A percentile compares a stretch with the other conserved stretches of the same genome.
These are phyloP conservation scores for Phymastichus coffea DNA, from an alignment of 1,140 invertebrate species.

Conservation along the genomic window DNA sequence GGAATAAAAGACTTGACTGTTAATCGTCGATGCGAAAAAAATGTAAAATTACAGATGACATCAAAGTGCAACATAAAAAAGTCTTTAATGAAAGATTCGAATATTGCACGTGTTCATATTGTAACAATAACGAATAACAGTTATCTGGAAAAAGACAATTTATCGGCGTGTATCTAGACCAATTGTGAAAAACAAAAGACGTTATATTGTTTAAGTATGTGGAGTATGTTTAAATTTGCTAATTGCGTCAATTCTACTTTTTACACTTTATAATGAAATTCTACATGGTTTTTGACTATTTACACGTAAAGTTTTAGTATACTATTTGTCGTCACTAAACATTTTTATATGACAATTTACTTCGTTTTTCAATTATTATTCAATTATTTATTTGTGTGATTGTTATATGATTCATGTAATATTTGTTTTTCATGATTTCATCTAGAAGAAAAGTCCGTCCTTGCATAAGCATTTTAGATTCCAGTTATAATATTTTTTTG, in stretches of 20 bases:
- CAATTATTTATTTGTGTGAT: too few relatives aligned
- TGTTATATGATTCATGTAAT: too few relatives aligned
- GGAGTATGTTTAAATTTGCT: constrained; percentile 1
- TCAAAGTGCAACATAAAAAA: background rate
- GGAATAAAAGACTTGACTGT: constrained; percentile 17
- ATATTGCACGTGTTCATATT: constrained; percentile 2
- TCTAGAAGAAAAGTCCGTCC: background rate
- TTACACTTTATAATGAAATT: constrained; percentile 15
- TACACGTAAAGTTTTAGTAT: constrained; percentile 1
- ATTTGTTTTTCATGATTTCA: background rate
- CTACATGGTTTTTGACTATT: constrained; percentile 9
- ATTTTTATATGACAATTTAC: too few relatives aligned
- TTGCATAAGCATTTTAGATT: background rate
- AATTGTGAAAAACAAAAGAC: constrained; percentile 10
- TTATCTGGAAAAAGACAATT: background rate
- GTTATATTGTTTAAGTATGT: background rate
- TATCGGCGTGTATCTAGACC: constrained; percentile 4
- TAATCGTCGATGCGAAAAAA: background rate
- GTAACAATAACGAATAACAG: background rate
- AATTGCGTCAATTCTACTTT: constrained; percentile 1
- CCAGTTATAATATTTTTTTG: background rate
- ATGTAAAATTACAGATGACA: background rate
- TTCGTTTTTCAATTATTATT: too few relatives aligned
- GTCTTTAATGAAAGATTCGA: background rate
- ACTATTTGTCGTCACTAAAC: too few relatives aligned